Conservation (phyloP, 2,888 invertebrate genomes). For the Cetonia aurata region DNA sequence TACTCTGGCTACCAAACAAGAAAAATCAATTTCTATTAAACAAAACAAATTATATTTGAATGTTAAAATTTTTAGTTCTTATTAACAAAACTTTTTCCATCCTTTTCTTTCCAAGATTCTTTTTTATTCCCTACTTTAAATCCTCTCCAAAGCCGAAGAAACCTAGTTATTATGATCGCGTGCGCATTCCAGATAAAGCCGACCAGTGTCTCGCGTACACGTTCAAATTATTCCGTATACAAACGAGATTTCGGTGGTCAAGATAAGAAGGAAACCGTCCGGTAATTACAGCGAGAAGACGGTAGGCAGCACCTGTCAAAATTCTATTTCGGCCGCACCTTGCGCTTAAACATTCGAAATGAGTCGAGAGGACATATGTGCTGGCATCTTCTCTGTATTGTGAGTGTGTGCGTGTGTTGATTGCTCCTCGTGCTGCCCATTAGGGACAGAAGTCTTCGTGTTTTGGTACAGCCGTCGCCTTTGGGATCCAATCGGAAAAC, state of each 20-base stretch:
- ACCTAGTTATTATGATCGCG: conserved; percentile 16
- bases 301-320: conserved; percentile 40
- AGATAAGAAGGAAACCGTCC: conserved; percentile 32
- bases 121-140: too few relatives aligned
- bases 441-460: conserved; percentile 8
- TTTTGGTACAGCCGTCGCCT: conserved; percentile 19
- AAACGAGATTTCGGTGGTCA: conserved; percentile 40
- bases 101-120: too few relatives aligned
- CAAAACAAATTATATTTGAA: too few relatives aligned
- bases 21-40: too few relatives aligned
- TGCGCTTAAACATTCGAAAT: conserved; percentile 41
- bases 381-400: not conserved
- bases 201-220: not conserved
- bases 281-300: conserved; percentile 37
- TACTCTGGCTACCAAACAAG: too few relatives aligned
- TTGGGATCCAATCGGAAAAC: conserved; percentile 10
- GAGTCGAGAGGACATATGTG: conserved; percentile 25
- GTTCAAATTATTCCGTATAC: conserved; percentile 19
- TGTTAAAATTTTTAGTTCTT: too few relatives aligned
- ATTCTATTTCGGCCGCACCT: conserved; percentile 40
- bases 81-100: too few relatives aligned
- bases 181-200: conserved; percentile 8
- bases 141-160: not conserved
- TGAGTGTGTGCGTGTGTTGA: not conserved
- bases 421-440: conserved; percentile 22